These are phyloP conservation scores for Bombylius major DNA, from an alignment of 2,888 invertebrate genomes.

Conservation along the genomic window DNA sequence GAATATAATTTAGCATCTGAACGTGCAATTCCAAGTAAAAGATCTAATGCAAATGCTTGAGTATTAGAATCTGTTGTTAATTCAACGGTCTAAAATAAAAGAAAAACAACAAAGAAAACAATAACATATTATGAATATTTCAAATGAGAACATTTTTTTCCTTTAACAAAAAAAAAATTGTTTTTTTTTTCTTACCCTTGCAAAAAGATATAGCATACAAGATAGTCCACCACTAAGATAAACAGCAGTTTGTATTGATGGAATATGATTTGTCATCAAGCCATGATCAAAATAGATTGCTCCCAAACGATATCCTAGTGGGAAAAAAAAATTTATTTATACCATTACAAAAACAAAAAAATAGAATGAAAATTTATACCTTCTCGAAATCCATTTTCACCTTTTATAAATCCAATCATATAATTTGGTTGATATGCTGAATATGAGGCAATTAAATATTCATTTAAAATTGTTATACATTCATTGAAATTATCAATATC, in stretches of 20 bases:
- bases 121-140: no score
- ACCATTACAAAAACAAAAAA: conserved; percentile 12
- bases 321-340: not conserved
- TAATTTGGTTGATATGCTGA: conserved; percentile 49
- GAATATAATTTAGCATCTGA: conserved; percentile 48
- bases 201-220: conserved; percentile 52
- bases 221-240: conserved; percentile 46
- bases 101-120: no score
- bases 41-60: conserved; percentile 49
- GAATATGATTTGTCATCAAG: conserved; percentile 22
- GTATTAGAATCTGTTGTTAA: conserved; percentile 43
- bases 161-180: no score
- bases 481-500: conserved; percentile 24
- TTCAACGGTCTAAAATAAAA: conserved; percentile 46
- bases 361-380: conserved; percentile 21
- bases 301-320: conserved; percentile 22
- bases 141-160: no score
- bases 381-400: conserved; percentile 14
- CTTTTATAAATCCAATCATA: conserved; percentile 31
- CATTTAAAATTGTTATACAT: conserved; percentile 44
- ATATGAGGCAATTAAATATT: conserved; percentile 47
- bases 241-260: conserved; percentile 30
- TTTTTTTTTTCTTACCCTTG: conserved; percentile 41
- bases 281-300: conserved; percentile 28
- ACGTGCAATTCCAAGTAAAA: conserved; percentile 45